Base-by-base conservation (phyloP, 2,113 vertebrate genomes). In the Tiliqua scincoides region DNA sequence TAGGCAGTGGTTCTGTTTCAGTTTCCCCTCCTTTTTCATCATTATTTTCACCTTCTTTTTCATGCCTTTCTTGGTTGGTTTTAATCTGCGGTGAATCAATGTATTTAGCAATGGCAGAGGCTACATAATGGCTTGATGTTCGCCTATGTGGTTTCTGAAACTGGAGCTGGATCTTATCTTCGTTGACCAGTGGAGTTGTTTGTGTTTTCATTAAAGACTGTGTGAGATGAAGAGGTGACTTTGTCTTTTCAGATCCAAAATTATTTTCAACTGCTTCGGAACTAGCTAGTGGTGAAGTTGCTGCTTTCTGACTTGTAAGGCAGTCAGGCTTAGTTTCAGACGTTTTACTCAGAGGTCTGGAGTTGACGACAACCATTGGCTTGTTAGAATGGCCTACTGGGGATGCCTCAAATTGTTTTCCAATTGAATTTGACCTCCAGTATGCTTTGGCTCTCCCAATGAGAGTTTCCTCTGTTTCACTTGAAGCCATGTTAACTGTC, bases 71-170 rank as follows among this genome's bases (percentile, higher is more conserved):
- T 20, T 37, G 0, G 0, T 81, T 82, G 12, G 84, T 6, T 9
- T 86, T 93, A 91, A 84, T 79, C 9, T 61, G 86, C 0, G n/a
- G 70, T 74, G 91, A 32, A 2, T 35, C 96, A 82, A 94, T 94
- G 37, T 97, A 95, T 94, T 95, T 98, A 88, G 96, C 92, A 90
- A 99, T 98, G 61, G 97, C 98, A 83, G 98, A 98, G 3, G 98
- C 98, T 89, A 99, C 96, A 2, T 99, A 98, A 79, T 98, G 98
- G 92, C 98, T 99, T 71, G 98, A 99, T 1, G 98, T 99, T 93
- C 98, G 97, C 80, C 97, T 97, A 3, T 97, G 95, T 6, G 98
- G 97, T 94, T 96, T 98, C 10, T 98, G 91, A 85, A 99, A 98
- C 0, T 93, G 95, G 70, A 97, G 88, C 57, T 97, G 96, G 80